Evolutionary conservation across 2,888 invertebrate genomes (phyloP), one percentile per base, ranked within the genome.

Genomic region (Mongoloraphidia duomilia): DNA sequence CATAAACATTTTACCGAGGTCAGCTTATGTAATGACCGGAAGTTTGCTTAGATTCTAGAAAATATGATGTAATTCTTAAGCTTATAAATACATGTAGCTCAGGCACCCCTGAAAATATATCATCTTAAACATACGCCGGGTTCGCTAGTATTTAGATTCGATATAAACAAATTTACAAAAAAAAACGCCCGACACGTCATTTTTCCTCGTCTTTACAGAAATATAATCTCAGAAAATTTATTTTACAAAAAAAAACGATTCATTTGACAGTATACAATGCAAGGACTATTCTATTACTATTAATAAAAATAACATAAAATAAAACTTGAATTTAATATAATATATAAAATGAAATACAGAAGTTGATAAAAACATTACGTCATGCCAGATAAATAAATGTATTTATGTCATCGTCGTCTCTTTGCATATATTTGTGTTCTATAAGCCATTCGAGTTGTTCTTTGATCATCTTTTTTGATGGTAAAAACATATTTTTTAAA

Each of bases 391-490:
- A 97, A 66, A 94, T 90, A 74, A 96, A 97, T 61, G 90, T 88
- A 70, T 96, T 96, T 65, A 96, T 95, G 67, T 97, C 94, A 59
- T 94, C 90, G 61, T 95, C 95, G 65, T 96, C 95, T 58, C 97
- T 78, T 53, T 82, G 77, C 86, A 97, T 95, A 68, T 96, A 97
- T 68, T 94, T 94, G 69, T 98, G 92, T 71, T 99, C 97, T 56
- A 98, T 97, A 41, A 99, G 80, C 97, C 97, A 98, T 69, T 98
- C 98, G 47, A 98, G 79, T 71, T 98, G 97, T 70, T 98, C 97
- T 70, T 99, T 98, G 60, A 99, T 97, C 87, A 98, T 91, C 71
- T 97, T 96, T 70, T 95, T 95, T 54, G 94, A 93, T 33, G 98
- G 98, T 63, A 97, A 74, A 76, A 98, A 99, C 95, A 98, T 96